Base-by-base conservation (phyloP, 2,888 invertebrate species). In the Iphiclides podalirius region DNA sequence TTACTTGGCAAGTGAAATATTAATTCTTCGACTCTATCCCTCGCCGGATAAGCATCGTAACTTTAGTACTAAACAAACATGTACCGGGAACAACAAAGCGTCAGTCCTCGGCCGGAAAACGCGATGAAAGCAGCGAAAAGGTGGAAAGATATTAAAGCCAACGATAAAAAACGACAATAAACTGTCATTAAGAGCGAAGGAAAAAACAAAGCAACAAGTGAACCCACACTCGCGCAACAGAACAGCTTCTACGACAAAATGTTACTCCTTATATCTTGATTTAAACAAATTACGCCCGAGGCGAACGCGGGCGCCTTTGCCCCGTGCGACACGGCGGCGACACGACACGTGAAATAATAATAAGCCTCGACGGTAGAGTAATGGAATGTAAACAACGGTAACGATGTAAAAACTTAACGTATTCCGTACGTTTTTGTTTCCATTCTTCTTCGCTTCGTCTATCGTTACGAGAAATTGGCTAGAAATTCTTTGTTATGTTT, bases 251-350 rank as follows among this genome's bases (percentile, higher is more conserved):
- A 34, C 38, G 62, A 70, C 72, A 71, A 69, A 72, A 69, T 74
- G 71, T 66, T 64, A 65, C 64, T 63, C 65, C 70, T 67, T 64
- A 64, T 39, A 55, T 61, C 67, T 70, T 71, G 70, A 75, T 76
- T 74, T 72, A 75, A 71, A 72, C 73, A 74, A 73, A 75, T 76
- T 72, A 75, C 67, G 66, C 72, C 63, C 60, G 58, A 54, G 64
- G 63, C 66, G 57, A 57, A 47, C 59, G 59, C 44, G 33, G 26
- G 7, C 4, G 2, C 14, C 13, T 54, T 65, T 59, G 31, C 12
- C 9, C 6, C 11, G 14, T 4, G n/a, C 57, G 54, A 53, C 46
- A 52, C 52, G 56, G 47, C 41, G 28, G 20, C 49, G 49, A 49
- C 39, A 34, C 49, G 38, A 49, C 33, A 28, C 15, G 34, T 23